These are phyloP conservation scores for Trachythela sp. DNA, from an alignment of 64 coral and sea anemone genomes.

Conservation along the genomic window DNA sequence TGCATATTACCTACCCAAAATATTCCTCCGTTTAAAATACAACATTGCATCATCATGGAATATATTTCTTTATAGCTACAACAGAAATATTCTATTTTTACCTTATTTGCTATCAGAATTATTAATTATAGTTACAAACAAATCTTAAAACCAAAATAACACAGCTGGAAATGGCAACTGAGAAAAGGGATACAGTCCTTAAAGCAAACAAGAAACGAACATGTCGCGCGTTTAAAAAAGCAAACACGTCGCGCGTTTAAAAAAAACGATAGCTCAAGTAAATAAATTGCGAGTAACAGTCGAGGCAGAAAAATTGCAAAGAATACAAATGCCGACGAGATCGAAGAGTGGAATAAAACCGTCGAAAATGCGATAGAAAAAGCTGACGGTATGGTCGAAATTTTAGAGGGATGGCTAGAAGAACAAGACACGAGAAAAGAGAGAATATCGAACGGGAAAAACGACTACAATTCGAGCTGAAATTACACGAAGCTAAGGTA, in stretches of 20 bases:
- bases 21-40: constrained; percentile 89
- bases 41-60: constrained; percentile 86
- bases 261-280: constrained; percentile 18
- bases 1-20: constrained; percentile 72
- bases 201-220: background rate
- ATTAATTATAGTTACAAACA: no score
- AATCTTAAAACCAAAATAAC: background rate
- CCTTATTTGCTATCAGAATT: no score
- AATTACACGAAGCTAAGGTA: constrained; percentile 48
- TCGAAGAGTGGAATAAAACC: constrained; percentile 5
- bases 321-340: constrained; percentile 27
- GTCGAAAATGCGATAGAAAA: background rate
- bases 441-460: constrained; percentile 33
- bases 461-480: constrained; percentile 44
- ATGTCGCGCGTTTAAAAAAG: background rate
- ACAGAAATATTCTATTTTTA: background rate
- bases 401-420: constrained; percentile 20
- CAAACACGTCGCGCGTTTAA: constrained; percentile 21
- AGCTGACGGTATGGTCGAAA: constrained; percentile 20
- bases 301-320: constrained; percentile 36
- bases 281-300: background rate
- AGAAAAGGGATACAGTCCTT: constrained; percentile 13
- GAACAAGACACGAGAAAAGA: background rate
- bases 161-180: background rate
- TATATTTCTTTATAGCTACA: constrained; percentile 55